Conservation (phyloP, 2,888 invertebrate genomes). For the Miltochrista miniata region DNA sequence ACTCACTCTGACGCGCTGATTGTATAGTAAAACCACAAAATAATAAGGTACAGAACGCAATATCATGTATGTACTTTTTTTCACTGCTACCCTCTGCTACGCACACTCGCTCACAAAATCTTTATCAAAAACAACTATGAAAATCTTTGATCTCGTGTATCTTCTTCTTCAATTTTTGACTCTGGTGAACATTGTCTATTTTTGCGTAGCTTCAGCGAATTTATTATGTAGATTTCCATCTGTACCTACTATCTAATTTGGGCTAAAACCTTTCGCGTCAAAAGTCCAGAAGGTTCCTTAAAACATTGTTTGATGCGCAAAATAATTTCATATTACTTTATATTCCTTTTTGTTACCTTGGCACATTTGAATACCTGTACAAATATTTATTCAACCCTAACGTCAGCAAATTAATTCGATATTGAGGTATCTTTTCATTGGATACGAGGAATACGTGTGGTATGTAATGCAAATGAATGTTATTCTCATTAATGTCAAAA, state of each 20-base stretch:
- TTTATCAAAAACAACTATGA: no score
- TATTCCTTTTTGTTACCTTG: slow-evolving; percentile 12
- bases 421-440: background rate
- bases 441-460: background rate
- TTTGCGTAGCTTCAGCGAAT: no score
- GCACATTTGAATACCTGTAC: slow-evolving; percentile 3
- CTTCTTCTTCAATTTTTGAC: no score
- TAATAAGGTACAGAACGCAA: no score
- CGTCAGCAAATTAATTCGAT: slow-evolving; percentile 14
- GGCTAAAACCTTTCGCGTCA: slow-evolving; percentile 16
- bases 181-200: no score
- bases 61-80: no score
- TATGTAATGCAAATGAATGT: background rate
- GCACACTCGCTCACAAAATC: no score
- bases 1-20: slow-evolving; percentile 39
- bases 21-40: slow-evolving; percentile 33
- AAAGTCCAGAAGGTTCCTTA: slow-evolving; percentile 18
- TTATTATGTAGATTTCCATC: no score
- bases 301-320: slow-evolving; percentile 21
- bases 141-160: no score
- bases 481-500: background rate
- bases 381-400: slow-evolving; percentile 7
- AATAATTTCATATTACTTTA: slow-evolving; percentile 24
- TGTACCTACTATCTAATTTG: no score
- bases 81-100: no score